Evolutionary conservation across 2,113 vertebrate genomes (phyloP).

Genomic region (Cynoglossus semilaevis): DNA sequence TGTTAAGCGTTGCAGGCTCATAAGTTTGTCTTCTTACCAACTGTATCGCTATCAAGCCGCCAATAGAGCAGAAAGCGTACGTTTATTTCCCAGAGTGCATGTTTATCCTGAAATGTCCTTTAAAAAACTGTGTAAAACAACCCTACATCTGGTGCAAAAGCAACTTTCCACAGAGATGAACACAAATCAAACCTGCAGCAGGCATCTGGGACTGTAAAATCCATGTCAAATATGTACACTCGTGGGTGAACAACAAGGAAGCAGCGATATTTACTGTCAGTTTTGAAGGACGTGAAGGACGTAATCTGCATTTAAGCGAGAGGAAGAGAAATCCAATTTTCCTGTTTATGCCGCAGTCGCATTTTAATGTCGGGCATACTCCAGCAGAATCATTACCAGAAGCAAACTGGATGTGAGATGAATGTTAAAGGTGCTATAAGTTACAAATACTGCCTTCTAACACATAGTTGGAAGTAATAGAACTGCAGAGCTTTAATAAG

Average conservation of each 20-base stretch:
- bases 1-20: background rate
- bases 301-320: slow-evolving; percentile 55
- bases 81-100: slow-evolving; percentile 6
- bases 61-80: slow-evolving; percentile 3
- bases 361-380: slow-evolving; percentile 67
- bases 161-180: slow-evolving; percentile 15
- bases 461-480: slow-evolving; percentile 10
- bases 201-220: slow-evolving; percentile 13
- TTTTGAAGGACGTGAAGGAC: slow-evolving; percentile 58
- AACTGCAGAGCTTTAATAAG: slow-evolving; percentile 19
- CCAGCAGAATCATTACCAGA: slow-evolving; percentile 59
- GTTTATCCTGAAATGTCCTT: slow-evolving; percentile 5
- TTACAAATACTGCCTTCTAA: slow-evolving; percentile 11
- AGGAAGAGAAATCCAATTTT: slow-evolving; percentile 64
- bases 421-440: slow-evolving; percentile 50
- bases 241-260: slow-evolving; percentile 26
- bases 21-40: slow-evolving; percentile 11
- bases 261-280: slow-evolving; percentile 53
- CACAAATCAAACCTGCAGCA: slow-evolving; percentile 19
- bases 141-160: slow-evolving; percentile 3
- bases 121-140: slow-evolving; percentile 21
- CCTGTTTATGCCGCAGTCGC: slow-evolving; percentile 36
- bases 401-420: slow-evolving; percentile 56
- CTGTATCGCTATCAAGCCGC: slow-evolving; percentile 9
- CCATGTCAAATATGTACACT: slow-evolving; percentile 23